phyloP scores from a whole-genome alignment of 53 echinoderm and acorn worm genomes.

The Echinometra lucunter region DNA sequence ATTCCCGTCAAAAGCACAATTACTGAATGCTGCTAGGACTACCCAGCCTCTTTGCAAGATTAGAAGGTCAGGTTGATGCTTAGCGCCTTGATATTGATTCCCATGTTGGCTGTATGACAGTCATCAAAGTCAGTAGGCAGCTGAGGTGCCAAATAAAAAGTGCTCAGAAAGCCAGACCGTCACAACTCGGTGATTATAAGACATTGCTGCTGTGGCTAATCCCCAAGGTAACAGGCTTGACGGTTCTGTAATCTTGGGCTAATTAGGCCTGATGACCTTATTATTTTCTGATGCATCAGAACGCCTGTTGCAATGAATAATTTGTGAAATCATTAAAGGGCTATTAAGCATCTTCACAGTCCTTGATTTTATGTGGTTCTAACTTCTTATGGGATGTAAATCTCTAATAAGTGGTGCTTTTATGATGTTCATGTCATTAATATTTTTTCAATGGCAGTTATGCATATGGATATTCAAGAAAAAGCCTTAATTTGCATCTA shows the following conservation, averaged over 20 bases:
- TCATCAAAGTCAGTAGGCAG: slow-evolving; percentile 7
- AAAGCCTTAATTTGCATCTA: too few relatives aligned
- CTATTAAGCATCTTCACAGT: neutral
- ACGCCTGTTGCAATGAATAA: neutral
- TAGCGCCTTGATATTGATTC: slow-evolving; percentile 42
- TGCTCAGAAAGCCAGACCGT: slow-evolving; percentile 19
- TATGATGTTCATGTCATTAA: neutral
- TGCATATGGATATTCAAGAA: neutral
- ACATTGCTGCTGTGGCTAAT: neutral
- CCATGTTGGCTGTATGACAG: neutral
- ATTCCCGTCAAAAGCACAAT: slow-evolving; percentile 17
- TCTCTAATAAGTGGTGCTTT: neutral
- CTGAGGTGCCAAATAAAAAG: neutral
- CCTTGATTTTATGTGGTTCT: slow-evolving; percentile 2
- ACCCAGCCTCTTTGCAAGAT: neutral
- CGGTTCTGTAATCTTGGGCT: neutral
- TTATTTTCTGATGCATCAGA: neutral
- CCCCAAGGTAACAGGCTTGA: neutral
- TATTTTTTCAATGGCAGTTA: neutral
- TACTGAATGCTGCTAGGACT: neutral
- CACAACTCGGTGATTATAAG: neutral
- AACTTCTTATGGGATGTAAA: neutral
- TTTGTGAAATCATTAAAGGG: neutral
- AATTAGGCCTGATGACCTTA: neutral
- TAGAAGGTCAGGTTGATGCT: slow-evolving; percentile 43